These are phyloP conservation scores for Gorsachius magnificus DNA, from an alignment of 2,797 vertebrate species.

Conservation along the genomic window DNA sequence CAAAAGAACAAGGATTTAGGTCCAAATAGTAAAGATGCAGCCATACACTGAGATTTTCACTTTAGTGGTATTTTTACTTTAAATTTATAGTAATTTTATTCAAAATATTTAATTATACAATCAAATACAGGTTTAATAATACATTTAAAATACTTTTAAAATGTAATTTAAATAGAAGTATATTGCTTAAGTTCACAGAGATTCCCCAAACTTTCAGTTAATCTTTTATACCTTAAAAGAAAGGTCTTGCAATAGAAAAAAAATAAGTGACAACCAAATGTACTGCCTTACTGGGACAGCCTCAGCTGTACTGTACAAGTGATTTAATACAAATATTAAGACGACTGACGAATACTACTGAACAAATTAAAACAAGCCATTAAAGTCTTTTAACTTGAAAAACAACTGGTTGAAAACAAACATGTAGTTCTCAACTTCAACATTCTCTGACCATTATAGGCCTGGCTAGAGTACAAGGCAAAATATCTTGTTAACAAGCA, in stretches of 20 bases:
- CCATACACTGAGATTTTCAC: background rate
- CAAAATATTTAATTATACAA: background rate
- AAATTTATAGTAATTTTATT: background rate
- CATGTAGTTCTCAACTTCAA: background rate
- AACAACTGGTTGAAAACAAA: constrained; percentile 41
- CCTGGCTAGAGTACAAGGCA: constrained; percentile 35
- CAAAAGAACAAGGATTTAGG: background rate
- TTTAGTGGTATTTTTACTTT: background rate
- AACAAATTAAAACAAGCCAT: constrained; percentile 32
- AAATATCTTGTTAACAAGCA: constrained; percentile 53
- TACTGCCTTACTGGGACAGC: background rate
- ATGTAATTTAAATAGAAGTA: background rate
- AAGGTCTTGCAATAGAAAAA: background rate
- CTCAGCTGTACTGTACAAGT: background rate
- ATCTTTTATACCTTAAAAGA: background rate
- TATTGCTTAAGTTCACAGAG: background rate
- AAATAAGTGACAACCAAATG: background rate
- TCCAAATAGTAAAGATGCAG: background rate
- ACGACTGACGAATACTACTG: background rate
- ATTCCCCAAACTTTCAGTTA: background rate
- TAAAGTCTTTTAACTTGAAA: constrained; percentile 38
- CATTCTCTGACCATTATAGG: constrained; percentile 52
- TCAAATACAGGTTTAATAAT: background rate
- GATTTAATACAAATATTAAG: background rate
- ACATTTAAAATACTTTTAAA: background rate